A percentile compares a stretch with the other conserved stretches of the same genome.
These are phyloP conservation scores for Danio choprae DNA, from an alignment of 2,797 vertebrate species.

Conservation along the genomic window DNA sequence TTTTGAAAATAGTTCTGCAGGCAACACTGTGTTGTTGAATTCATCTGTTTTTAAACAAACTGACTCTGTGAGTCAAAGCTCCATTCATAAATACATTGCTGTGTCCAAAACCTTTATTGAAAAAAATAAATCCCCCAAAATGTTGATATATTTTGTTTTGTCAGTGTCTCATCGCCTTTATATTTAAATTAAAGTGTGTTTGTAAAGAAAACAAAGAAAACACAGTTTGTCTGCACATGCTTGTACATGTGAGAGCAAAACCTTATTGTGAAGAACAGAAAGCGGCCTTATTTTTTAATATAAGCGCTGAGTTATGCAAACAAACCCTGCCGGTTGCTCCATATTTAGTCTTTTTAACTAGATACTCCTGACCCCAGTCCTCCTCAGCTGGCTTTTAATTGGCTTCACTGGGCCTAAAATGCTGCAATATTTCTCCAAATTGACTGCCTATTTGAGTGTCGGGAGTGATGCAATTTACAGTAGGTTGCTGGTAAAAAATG, in stretches of 20 bases:
- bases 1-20: no score
- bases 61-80: no score
- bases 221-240: background rate
- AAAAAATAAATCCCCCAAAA: no score
- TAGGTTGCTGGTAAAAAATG: conserved; percentile 55
- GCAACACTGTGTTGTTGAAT: no score
- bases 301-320: conserved; percentile 24
- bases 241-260: background rate
- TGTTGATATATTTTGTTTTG: no score
- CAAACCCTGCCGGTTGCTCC: conserved; percentile 30
- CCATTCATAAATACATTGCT: no score
- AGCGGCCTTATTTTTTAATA: conserved; percentile 49
- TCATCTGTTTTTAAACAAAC: no score
- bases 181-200: background rate
- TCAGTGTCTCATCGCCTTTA: background rate
- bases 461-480: conserved; percentile 64
- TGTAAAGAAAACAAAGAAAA: conserved; percentile 1
- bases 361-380: conserved; percentile 45
- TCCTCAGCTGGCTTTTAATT: conserved; percentile 58
- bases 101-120: no score
- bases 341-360: conserved; percentile 49
- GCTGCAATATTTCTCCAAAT: conserved; percentile 56
- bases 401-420: conserved; percentile 65
- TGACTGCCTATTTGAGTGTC: conserved; percentile 56
- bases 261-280: conserved; percentile 40